Evolutionary conservation across 2,797 vertebrate species (phyloP), one percentile per base, ranked within the genome.

Genomic region (Lerista edwardsae): DNA sequence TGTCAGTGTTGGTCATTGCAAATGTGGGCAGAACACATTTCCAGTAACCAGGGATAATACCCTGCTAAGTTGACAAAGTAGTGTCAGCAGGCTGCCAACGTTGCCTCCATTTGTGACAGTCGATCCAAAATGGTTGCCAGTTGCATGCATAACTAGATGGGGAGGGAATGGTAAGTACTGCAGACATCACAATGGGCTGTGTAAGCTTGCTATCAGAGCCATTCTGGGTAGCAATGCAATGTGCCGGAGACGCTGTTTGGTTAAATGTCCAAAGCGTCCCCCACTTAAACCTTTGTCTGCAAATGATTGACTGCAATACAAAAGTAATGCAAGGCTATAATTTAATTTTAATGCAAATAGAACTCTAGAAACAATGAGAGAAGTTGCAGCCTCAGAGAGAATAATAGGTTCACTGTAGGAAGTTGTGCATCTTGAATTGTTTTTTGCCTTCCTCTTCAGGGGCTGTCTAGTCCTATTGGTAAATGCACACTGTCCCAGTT

Each of bases 401-500:
- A 62, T 78, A 88, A 85, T 82, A 82, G 62, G 75, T 57, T 69
- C 83, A 82, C 62, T 41, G 29, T 75, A 47, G 75, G 82, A 62
- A 85, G 61, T 29, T 59, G 29, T 77, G 39, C 19, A 77, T 67
- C 29, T 82, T 68, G 65, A 79, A 84, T 84, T 67, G 73, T 55
- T 82, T 34, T 85, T 47, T 57, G 64, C 39, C 79, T 79, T 47
- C 73, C 10, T 85, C 39, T 79, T 78, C 68, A 67, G 36, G 74
- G 71, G 69, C 36, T 31, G 27, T 21, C 51, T 74, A 69, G 61
- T 69, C 55, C 19, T 79, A n/a, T 39, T 88, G 79, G 14, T 68
- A 79, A 31, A 78, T 41, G 23, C 19, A 27, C 1, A 62, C 8
- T 51, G 27, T 5, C 59, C 51, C 47, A 67, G 25, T 88, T 88